Evolutionary conservation across 92 coral and sea anemone species (phyloP), one percentile per base, ranked within the genome.

Genomic region (Muricea muricata): DNA sequence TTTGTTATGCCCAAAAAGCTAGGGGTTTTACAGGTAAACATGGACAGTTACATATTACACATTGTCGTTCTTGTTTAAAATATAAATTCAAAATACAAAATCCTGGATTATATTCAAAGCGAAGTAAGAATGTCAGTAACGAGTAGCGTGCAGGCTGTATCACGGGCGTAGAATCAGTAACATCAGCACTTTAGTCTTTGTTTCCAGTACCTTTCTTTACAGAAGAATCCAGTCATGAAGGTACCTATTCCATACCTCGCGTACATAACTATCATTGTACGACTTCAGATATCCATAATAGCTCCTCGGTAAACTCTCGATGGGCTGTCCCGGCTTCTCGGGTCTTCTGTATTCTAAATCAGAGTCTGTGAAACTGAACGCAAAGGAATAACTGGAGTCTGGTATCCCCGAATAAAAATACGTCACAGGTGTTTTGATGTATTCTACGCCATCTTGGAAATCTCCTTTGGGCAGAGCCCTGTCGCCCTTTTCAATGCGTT

Each of bases 381-480:
- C 98, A 85, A 97, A 97, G 25, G 94, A 93, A 73, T 97, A 97
- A 39, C 91, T 95, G 23, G 99, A 97, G 90, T 97, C 97, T 9
- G 89, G 91, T 47, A 97, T 92, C 24, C 97, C 93, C 58, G 99
- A 82, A 83, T 97, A 97, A 85, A 88, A 97, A 66, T 97, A 97
- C 7, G 99, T 93, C 25, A 95, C 95, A 0, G 99, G 99, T 0
- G 87, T 79, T 9, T 91, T 92, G 40, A 82, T 93, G 29, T 93
- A 88, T 57, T 90, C 88, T 2, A 94, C 93, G 41, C 99, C 99
- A 87, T 96, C 99, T 72, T 96, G 98, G 76, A 96, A 96, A 60
- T 96, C 99, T 10, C 98, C 99, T 63, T 96, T 96, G 39, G 98
- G 95, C 18, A 96, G 91, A 73, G 98, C 93, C n/a, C 99, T 91